Conservation (phyloP, 1,140 invertebrate genomes). For the Micrasema longulum region DNA sequence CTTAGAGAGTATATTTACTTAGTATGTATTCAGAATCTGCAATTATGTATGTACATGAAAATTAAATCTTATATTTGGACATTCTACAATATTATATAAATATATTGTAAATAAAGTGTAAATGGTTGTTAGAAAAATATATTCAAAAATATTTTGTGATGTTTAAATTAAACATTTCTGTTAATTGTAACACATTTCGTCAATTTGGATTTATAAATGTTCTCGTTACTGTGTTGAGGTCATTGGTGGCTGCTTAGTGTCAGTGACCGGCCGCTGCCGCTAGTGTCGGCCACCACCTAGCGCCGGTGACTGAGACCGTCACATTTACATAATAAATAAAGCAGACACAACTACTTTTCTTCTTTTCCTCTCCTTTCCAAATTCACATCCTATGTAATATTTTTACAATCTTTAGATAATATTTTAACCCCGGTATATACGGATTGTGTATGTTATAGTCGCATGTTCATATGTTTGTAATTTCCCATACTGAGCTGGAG, state of each 20-base stretch:
- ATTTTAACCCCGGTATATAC: too few relatives aligned
- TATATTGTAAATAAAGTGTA: conserved; percentile 47
- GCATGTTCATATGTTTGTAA: too few relatives aligned
- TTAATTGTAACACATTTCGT: conserved; percentile 37
- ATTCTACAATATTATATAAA: conserved; percentile 38
- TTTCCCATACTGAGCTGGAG: too few relatives aligned
- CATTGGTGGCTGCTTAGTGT: background rate
- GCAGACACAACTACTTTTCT: conserved; percentile 6
- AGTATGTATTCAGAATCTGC: conserved; percentile 23
- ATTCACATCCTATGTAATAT: too few relatives aligned
- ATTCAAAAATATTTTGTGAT: conserved; percentile 43
- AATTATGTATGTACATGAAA: conserved; percentile 18
- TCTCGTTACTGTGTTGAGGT: background rate
- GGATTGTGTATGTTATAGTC: too few relatives aligned
- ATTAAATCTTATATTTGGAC: conserved; percentile 29
- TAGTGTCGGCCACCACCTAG: background rate
- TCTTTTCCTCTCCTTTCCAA: too few relatives aligned
- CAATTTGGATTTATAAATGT: conserved; percentile 28
- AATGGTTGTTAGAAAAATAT: conserved; percentile 45
- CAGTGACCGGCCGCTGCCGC: background rate
- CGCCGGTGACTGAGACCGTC: background rate
- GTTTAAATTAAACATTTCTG: conserved; percentile 36
- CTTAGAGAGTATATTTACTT: too few relatives aligned
- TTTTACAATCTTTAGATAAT: too few relatives aligned
- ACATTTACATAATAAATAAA: background rate